Base-by-base conservation (phyloP, 1,140 invertebrate genomes). In the Protaetia brevitarsis region DNA sequence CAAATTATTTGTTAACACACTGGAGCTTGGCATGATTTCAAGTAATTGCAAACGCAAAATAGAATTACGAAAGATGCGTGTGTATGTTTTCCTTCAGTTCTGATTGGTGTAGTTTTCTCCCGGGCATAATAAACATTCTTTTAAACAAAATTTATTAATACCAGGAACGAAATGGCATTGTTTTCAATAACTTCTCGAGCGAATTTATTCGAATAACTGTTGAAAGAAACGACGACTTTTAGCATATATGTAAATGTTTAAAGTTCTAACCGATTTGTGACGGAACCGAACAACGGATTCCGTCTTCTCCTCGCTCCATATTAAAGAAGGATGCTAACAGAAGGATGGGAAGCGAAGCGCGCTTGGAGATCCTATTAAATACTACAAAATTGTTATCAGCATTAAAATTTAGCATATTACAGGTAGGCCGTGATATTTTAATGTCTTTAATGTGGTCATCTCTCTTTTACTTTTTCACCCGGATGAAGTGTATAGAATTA, bases 81-180 rank as follows among this genome's bases (percentile, higher is more conserved):
- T 45, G 23, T 45, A 45, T 45, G 41, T 45, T 45, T 45, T 45
- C 16, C n/a, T 21, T 45, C 41, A 45, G 23, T 45, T 45, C 41
- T 16, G 41, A 45, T 45, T 45, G 16, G 41, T 45, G 23, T 45
- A 45, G 41, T 19, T 45, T 45, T 19, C 41, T 21, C 23, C 8
- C 41, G 41, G 16, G 16, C 41, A 45, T 13, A 45, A 45, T 45
- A 45, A 45, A 45, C 41, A 45, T 45, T 45, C 41, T 19, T 45
- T 45, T 45, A 45, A 45, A 45, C 41, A 45, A 45, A 45, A 45
- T 45, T 45, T 45, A 45, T 45, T 45, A 45, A 45, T 45, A 45
- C 41, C 16, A 45, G 41, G 41, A 45, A 45, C 41, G 41, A 45
- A 37, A 45, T 45, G 41, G 41, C 16, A 45, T 45, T 45, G 41